Evolutionary conservation across 2,888 invertebrate genomes (phyloP).

Genomic region (Gari tellinella): DNA sequence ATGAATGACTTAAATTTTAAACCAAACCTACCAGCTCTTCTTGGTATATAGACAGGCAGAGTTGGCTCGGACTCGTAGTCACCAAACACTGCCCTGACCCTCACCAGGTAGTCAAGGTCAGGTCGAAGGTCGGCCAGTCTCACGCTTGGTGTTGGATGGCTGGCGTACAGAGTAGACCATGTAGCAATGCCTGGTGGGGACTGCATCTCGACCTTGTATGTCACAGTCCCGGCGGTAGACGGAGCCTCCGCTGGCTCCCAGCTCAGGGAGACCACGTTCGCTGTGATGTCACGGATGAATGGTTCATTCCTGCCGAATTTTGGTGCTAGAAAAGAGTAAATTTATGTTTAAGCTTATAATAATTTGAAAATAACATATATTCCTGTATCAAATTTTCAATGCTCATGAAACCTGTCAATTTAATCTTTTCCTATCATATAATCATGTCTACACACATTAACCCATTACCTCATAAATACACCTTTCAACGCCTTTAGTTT

Average conservation of each 20-base stretch:
- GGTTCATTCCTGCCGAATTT: constrained; percentile 89
- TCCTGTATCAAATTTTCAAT: neutral
- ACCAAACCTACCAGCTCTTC: constrained; percentile 76
- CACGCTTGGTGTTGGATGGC: constrained; percentile 67
- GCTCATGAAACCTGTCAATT: too few relatives aligned
- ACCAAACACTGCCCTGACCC: constrained; percentile 97
- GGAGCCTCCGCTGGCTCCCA: constrained; percentile 97
- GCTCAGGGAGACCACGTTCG: constrained; percentile 95
- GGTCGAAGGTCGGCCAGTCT: constrained; percentile 73
- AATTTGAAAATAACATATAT: too few relatives aligned
- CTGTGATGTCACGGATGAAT: constrained; percentile 96
- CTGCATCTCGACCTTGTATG: constrained; percentile 96
- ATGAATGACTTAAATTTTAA: too few relatives aligned
- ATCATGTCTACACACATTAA: too few relatives aligned
- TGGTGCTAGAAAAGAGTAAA: constrained; percentile 67
- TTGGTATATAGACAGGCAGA: constrained; percentile 86
- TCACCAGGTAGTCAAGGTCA: constrained; percentile 94
- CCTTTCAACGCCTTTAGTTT: too few relatives aligned
- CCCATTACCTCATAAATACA: too few relatives aligned
- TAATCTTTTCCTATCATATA: too few relatives aligned
- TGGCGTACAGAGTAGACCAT: constrained; percentile 77
- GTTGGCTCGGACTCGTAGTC: constrained; percentile 98
- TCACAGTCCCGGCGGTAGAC: constrained; percentile 91
- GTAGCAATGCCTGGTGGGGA: constrained; percentile 82
- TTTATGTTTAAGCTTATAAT: neutral